Evolutionary conservation across 2,797 vertebrate species (phyloP).

Genomic region (Onychomys leucogaster): DNA sequence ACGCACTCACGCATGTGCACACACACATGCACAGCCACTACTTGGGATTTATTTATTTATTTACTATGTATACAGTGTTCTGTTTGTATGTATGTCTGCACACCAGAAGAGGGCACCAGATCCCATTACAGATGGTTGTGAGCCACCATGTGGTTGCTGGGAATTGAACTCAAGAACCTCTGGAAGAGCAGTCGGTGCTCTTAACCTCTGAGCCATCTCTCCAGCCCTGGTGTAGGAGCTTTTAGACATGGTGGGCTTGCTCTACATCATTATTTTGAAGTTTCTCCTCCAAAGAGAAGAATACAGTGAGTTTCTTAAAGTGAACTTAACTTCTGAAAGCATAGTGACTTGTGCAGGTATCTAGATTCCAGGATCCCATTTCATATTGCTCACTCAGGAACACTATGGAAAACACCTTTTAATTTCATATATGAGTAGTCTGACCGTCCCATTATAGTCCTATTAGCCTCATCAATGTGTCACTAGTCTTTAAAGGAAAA

Average conservation of each 20-base stretch:
- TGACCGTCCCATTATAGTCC: conserved; percentile 37
- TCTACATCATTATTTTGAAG: conserved; percentile 44
- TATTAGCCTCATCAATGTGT: conserved; percentile 66
- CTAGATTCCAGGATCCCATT: conserved; percentile 53
- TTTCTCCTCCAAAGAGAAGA: conserved; percentile 43
- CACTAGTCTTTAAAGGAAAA: conserved; percentile 66
- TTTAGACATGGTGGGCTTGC: conserved; percentile 18
- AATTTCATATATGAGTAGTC: conserved; percentile 68
- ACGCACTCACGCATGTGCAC: not conserved
- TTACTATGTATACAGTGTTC: too few species aligned
- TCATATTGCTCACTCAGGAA: conserved; percentile 64
- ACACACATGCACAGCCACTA: not conserved
- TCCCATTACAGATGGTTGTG: too few species aligned
- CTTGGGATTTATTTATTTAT: too few species aligned
- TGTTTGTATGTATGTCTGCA: too few species aligned
- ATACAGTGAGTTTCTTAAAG: conserved; percentile 46
- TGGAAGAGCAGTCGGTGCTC: too few species aligned
- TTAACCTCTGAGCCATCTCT: too few species aligned
- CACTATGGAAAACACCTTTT: conserved; percentile 63
- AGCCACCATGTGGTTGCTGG: too few species aligned
- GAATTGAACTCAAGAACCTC: too few species aligned
- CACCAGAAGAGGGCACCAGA: too few species aligned
- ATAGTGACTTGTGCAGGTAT: conserved; percentile 52
- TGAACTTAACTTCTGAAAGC: conserved; percentile 65
- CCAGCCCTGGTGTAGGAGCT: too few species aligned